phyloP scores from a whole-genome alignment of 2,113 vertebrate genomes.

The Microcebus lehilahytsara region DNA sequence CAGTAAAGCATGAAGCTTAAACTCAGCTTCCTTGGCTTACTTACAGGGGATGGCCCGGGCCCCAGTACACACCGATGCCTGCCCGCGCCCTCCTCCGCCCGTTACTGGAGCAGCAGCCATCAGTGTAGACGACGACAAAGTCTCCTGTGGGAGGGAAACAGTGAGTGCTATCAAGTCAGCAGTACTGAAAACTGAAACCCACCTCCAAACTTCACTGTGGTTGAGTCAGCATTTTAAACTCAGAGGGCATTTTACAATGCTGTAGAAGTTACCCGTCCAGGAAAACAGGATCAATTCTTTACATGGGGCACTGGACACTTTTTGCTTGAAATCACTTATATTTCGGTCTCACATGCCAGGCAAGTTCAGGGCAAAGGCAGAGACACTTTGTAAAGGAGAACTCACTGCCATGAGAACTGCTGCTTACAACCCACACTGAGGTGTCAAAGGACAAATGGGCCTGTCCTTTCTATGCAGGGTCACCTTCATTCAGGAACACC shows the following conservation, averaged over 20 bases:
- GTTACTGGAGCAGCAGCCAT: conserved; percentile 93
- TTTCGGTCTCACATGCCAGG: neutral
- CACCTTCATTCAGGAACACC: neutral
- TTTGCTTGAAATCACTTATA: neutral
- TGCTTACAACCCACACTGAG: fast-evolving
- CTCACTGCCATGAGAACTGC: neutral
- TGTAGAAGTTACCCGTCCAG: fast-evolving
- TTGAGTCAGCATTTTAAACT: fast-evolving
- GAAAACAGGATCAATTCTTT: neutral
- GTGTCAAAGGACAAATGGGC: too few species aligned
- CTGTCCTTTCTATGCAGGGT: fast-evolving
- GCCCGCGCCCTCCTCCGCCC: conserved; percentile 87
- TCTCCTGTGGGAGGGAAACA: conserved; percentile 86
- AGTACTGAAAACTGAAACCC: neutral
- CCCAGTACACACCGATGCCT: conserved; percentile 99
- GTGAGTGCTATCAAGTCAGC: fast-evolving
- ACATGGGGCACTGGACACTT: fast-evolving
- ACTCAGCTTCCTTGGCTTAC: conserved; percentile 52
- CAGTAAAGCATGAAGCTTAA: fast-evolving
- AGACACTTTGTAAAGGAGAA: neutral
- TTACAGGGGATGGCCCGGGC: conserved; percentile 91
- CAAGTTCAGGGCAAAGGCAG: neutral
- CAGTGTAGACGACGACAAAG: conserved; percentile 93
- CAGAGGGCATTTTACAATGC: fast-evolving
- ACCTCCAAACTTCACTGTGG: neutral